A percentile compares a stretch with the other conserved stretches of the same genome.
Evolutionary conservation across 2,113 vertebrate species (phyloP).

Genomic region (Zapus hudsonius): DNA sequence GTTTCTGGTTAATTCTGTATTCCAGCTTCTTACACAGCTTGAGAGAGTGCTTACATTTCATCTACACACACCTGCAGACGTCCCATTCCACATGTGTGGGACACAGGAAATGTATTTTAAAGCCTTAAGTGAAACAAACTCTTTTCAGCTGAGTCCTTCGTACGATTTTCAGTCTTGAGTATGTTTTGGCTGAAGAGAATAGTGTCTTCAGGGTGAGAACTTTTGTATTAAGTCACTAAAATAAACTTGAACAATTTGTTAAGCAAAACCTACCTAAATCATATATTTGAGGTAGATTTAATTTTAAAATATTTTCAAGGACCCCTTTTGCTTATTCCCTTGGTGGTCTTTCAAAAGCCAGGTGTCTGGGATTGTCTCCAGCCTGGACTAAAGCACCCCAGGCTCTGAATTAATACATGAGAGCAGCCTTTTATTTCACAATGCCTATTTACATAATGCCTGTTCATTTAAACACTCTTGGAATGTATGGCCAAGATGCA

Average conservation of each 20-base stretch:
- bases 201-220: conserved; percentile 60
- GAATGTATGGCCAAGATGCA: conserved; percentile 76
- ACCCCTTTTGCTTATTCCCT: conserved; percentile 79
- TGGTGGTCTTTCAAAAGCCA: conserved; percentile 89
- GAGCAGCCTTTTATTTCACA: conserved; percentile 83
- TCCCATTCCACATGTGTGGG: conserved; percentile 1
- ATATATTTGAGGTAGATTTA: conserved; percentile 79
- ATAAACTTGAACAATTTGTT: conserved; percentile 72
- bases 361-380: conserved; percentile 90
- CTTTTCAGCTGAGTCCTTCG: conserved; percentile 48
- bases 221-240: conserved; percentile 75
- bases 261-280: conserved; percentile 63
- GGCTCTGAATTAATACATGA: conserved; percentile 82
- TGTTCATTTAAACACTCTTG: conserved; percentile 81
- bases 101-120: conserved; percentile 6
- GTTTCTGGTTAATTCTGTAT: conserved; percentile 28
- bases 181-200: neutral
- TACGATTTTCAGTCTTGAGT: conserved; percentile 49
- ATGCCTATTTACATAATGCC: conserved; percentile 84
- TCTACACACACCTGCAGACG: neutral
- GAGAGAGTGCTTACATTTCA: neutral
- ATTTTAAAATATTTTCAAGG: conserved; percentile 78
- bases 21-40: conserved; percentile 6
- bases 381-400: conserved; percentile 84
- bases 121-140: conserved; percentile 52